phyloP scores from a whole-genome alignment of 2,888 invertebrate species.

The Homarus gammarus region DNA sequence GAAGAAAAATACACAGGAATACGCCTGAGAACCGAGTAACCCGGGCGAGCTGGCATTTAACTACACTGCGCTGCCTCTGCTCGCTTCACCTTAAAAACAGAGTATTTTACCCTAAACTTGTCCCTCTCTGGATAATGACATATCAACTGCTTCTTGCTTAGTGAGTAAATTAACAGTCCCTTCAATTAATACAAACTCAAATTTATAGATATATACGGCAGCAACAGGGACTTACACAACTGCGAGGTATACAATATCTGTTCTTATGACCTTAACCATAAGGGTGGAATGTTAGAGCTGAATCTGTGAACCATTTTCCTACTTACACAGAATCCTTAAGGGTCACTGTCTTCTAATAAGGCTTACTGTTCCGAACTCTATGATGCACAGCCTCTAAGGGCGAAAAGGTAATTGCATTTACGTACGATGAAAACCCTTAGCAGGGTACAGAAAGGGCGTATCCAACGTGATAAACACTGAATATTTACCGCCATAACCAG shows the following conservation, averaged over 20 bases:
- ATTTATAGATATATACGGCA: neutral
- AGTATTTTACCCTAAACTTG: too few species aligned
- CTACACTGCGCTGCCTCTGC: too few species aligned
- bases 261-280: neutral
- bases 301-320: neutral
- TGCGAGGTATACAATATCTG: neutral
- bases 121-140: neutral
- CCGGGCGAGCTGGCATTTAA: too few species aligned
- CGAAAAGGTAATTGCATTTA: neutral
- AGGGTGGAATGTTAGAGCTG: too few species aligned
- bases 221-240: neutral
- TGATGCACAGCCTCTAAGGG: neutral
- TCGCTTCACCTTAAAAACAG: too few species aligned
- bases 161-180: conserved; percentile 13
- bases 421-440: neutral
- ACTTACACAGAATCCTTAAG: neutral
- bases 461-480: neutral
- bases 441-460: neutral
- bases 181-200: conserved; percentile 25
- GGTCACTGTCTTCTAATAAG: neutral
- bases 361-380: neutral
- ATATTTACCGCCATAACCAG: neutral
- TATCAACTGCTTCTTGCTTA: neutral
- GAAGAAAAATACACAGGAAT: too few species aligned
- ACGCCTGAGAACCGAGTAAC: too few species aligned